Evolutionary conservation across 2,888 invertebrate species (phyloP).

Genomic region (Mesorhabditis belari): DNA sequence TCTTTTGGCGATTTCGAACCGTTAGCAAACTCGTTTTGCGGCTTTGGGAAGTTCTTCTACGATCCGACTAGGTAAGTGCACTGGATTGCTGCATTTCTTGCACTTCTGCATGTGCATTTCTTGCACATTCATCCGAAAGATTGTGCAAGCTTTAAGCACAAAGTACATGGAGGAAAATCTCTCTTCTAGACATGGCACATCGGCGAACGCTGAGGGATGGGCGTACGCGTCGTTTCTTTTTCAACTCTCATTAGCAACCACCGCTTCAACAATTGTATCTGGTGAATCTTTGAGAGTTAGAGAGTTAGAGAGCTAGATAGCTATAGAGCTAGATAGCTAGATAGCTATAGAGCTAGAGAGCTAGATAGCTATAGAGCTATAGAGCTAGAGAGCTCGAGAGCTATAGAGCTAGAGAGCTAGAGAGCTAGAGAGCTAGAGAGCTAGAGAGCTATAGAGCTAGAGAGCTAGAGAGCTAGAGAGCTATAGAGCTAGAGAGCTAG

Average conservation of each 20-base stretch:
- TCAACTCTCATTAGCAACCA: constrained; percentile 46
- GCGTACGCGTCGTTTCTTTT: constrained; percentile 47
- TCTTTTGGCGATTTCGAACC: constrained; percentile 30
- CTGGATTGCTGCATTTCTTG: no score
- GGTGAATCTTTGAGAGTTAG: constrained; percentile 17
- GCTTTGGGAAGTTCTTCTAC: constrained; percentile 47
- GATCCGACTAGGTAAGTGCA: constrained; percentile 38
- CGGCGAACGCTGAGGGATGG: constrained; percentile 46
- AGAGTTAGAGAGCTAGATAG: neutral
- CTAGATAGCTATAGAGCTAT: neutral
- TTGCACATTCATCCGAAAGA: no score
- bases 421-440: no score
- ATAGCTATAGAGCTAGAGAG: neutral
- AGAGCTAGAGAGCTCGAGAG: no score
- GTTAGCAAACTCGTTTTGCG: constrained; percentile 39
- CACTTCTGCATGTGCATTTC: no score
- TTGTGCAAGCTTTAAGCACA: no score
- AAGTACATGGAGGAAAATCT: no score
- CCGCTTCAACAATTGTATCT: constrained; percentile 50
- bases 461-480: no score
- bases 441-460: no score
- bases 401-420: no score
- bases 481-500: no score
- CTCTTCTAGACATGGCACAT: constrained; percentile 3
- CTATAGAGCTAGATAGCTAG: neutral